Percentiles rank a stretch among this genome's conserved stretches.
These are phyloP conservation scores for Drosophila atroscutellata DNA, from an alignment of 2,888 invertebrate species.

Conservation along the genomic window DNA sequence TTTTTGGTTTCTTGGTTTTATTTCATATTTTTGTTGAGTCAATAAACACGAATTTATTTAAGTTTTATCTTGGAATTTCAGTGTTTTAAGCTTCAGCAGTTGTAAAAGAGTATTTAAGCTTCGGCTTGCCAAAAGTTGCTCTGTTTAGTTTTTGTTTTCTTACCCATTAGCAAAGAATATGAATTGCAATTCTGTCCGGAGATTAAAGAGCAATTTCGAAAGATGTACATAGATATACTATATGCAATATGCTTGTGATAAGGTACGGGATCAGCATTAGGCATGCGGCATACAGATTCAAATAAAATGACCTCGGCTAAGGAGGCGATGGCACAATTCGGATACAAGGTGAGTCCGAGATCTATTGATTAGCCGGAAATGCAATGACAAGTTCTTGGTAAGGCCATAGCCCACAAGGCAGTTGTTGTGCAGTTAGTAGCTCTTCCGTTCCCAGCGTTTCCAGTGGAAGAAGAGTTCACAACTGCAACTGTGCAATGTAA, in stretches of 20 bases:
- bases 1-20: conserved; percentile 43
- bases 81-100: background rate
- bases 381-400: conserved; percentile 49
- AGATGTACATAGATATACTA: background rate
- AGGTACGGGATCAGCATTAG: conserved; percentile 15
- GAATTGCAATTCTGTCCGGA: background rate
- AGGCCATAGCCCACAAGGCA: conserved; percentile 22
- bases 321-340: conserved; percentile 86
- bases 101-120: background rate
- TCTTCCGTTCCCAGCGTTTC: conserved; percentile 60
- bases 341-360: conserved; percentile 82
- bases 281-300: background rate
- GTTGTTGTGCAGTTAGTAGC: conserved; percentile 7
- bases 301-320: conserved; percentile 89
- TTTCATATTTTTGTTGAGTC: conserved; percentile 47
- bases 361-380: conserved; percentile 31
- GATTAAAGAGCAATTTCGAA: background rate
- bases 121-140: background rate
- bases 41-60: conserved; percentile 59
- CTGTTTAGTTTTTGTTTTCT: background rate
- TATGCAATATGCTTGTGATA: conserved; percentile 23
- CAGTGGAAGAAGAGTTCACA: conserved; percentile 35
- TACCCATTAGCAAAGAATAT: background rate
- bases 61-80: background rate
- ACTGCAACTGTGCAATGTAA: conserved; percentile 52